These are phyloP conservation scores for Amphipyra berbera DNA, from an alignment of 2,888 invertebrate genomes.

Conservation along the genomic window DNA sequence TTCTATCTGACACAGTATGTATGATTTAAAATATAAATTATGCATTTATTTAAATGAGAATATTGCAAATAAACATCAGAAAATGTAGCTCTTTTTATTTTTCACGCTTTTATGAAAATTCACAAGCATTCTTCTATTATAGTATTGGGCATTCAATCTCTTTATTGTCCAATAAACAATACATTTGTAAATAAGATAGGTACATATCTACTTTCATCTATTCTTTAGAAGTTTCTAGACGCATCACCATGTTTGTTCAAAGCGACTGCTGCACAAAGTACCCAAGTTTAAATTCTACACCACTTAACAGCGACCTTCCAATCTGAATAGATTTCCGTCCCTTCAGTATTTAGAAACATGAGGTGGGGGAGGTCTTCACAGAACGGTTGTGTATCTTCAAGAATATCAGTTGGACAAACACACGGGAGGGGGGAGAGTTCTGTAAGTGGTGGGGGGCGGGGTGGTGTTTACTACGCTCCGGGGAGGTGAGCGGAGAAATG, in stretches of 20 bases:
- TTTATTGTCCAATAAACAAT: constrained; percentile 63
- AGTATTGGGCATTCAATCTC: constrained; percentile 41
- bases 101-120: constrained; percentile 41
- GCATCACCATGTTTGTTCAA: constrained; percentile 77
- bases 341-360: constrained; percentile 46
- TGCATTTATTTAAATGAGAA: constrained; percentile 27
- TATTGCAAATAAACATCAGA: constrained; percentile 35
- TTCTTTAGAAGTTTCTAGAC: constrained; percentile 84
- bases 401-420: constrained; percentile 86
- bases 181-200: constrained; percentile 67
- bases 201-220: constrained; percentile 63
- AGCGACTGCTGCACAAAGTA: constrained; percentile 75
- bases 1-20: neutral
- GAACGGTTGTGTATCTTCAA: constrained; percentile 78
- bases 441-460: constrained; percentile 67
- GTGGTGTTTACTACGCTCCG: constrained; percentile 86
- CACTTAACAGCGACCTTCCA: constrained; percentile 68
- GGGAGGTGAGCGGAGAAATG: constrained; percentile 86
- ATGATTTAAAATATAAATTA: constrained; percentile 20
- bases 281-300: constrained; percentile 73
- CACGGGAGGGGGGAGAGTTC: constrained; percentile 65
- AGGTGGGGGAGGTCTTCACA: constrained; percentile 66
- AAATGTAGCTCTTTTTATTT: constrained; percentile 32
- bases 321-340: constrained; percentile 60
- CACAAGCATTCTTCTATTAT: constrained; percentile 31